Base-by-base conservation (phyloP, 2,797 vertebrate species). In the Syngnathus rostellatus region DNA sequence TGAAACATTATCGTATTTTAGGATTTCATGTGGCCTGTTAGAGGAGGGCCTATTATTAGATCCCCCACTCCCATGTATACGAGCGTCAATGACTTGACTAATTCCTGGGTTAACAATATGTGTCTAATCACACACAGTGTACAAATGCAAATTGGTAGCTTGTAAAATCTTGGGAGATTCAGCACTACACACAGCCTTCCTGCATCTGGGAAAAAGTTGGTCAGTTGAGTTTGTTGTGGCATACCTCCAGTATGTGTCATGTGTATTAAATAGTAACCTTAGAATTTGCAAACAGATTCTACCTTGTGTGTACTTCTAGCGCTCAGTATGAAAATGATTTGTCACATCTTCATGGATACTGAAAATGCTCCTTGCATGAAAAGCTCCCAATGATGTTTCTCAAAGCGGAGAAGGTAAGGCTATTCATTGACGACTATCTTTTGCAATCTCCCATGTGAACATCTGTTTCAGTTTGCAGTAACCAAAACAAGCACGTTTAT, bases 401-500 rank as follows among this genome's bases (percentile, higher is more conserved):
- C 14, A 57, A 64, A 68, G 41, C 25, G 6, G 6, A 58, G 55
- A 59, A 17, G 25, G 8, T 72, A 50, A 77, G 57, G 71, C 54
- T 59, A 25, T 72, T 65, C 62, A 48, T 63, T 31, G 23, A 73
- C 73, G 48, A 72, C 71, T 64, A 73, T 78, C 67, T 75, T 73
- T 71, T 76, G 72, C 61, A 2, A 70, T 75, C 72, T 75, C 59
- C 48, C 75, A 68, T 37, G 9, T 62, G 60, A 72, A 87, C 89
- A 90, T 89, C 82, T 89, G 89, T 78, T 87, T 88, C 72, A 85
- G 73, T 65, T 88, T 81, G 75, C 41, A 78, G 65, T 45, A 73
- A 68, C 60, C 68, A 83, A 81, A 87, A 83, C 79, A 87, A 76
- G 63, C 71, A 55, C 37, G 64, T 63, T 76, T 69, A 73, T 65